phyloP scores from a whole-genome alignment of 2,113 vertebrate species.

The Erythrocercus mccallii region DNA sequence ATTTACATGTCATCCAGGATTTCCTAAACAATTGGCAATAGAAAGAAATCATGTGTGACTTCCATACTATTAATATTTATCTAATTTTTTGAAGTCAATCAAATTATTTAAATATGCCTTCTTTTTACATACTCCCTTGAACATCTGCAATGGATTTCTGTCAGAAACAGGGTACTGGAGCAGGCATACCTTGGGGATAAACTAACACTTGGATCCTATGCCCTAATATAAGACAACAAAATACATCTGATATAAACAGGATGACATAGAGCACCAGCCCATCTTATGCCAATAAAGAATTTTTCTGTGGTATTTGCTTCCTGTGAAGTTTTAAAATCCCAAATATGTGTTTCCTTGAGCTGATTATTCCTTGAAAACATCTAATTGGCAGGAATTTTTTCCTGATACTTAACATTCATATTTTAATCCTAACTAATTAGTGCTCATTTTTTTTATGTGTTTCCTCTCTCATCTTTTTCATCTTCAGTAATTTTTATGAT shows the following conservation, averaged over 20 bases:
- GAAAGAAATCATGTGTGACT: accelerated
- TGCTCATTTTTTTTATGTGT: background rate
- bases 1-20: background rate
- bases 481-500: background rate
- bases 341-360: background rate
- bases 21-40: background rate
- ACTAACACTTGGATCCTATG: background rate
- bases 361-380: background rate
- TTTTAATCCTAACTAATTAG: background rate
- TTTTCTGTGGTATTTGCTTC: background rate
- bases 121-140: background rate
- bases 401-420: background rate
- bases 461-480: background rate
- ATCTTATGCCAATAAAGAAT: background rate
- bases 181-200: background rate
- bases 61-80: background rate
- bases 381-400: background rate
- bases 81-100: background rate
- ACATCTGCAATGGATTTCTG: background rate
- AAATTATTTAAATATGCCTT: background rate
- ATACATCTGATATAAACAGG: background rate
- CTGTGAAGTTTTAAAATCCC: background rate
- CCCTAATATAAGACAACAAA: background rate
- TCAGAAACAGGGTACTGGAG: background rate
- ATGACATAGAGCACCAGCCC: background rate